phyloP scores from a whole-genome alignment of 2,113 vertebrate species.

The Poecile atricapillus region DNA sequence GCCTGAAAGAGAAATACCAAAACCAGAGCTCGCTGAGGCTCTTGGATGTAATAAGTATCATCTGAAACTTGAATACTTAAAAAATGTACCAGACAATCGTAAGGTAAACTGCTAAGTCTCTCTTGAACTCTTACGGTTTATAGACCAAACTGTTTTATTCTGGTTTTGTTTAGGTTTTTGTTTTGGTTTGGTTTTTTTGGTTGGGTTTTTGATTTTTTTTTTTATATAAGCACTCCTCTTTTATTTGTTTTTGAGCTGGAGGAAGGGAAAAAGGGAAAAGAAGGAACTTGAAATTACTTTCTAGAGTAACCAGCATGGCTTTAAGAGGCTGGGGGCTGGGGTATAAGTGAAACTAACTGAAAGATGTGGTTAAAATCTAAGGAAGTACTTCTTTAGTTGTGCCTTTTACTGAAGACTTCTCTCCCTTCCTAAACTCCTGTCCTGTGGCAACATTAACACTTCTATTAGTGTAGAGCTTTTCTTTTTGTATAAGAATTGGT shows the following conservation, averaged over 20 bases:
- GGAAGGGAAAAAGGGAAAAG: slow-evolving; percentile 43
- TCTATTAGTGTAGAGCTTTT: not conserved
- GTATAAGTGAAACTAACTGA: not conserved
- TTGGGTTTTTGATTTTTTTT: not conserved
- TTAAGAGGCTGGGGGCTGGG: not conserved
- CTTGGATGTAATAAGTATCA: not conserved
- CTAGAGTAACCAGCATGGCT: not conserved
- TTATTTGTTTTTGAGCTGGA: not conserved
- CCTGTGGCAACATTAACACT: not conserved
- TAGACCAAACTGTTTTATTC: not conserved
- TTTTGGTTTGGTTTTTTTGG: not conserved
- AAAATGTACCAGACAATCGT: slow-evolving; percentile 45
- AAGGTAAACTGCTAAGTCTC: slow-evolving; percentile 16
- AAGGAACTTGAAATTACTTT: not conserved
- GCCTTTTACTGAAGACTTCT: slow-evolving; percentile 50
- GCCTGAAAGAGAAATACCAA: slow-evolving; percentile 27
- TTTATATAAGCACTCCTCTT: slow-evolving; percentile 21
- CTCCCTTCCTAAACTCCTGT: slow-evolving; percentile 25
- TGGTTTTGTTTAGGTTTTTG: not conserved
- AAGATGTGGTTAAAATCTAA: not conserved
- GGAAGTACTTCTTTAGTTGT: slow-evolving; percentile 25
- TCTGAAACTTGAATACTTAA: slow-evolving; percentile 39
- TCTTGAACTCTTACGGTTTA: not conserved
- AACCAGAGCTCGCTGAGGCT: slow-evolving; percentile 17
- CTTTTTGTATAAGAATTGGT: slow-evolving; percentile 39